Percentiles rank a stretch among this genome's conserved stretches.
phyloP scores from a whole-genome alignment of 2,797 vertebrate species.

The Danio choprae region DNA sequence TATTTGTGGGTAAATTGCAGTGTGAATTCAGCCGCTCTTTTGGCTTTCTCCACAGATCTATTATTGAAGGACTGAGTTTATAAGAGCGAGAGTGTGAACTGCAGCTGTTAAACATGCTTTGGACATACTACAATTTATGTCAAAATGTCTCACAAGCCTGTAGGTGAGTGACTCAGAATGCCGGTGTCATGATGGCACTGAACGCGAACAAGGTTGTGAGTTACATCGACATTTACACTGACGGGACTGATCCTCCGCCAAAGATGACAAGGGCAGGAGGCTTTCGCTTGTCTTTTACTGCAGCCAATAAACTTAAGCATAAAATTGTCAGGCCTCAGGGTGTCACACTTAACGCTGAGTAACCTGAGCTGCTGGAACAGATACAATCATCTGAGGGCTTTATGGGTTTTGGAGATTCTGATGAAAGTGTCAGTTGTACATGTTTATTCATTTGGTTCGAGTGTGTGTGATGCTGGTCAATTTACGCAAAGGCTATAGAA shows the following conservation, averaged over 20 bases:
- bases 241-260: neutral
- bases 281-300: conserved; percentile 54
- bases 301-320: conserved; percentile 48
- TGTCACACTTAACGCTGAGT: conserved; percentile 26
- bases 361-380: conserved; percentile 16
- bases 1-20: conserved; percentile 17
- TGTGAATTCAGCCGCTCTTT: conserved; percentile 11
- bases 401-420: neutral
- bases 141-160: no score
- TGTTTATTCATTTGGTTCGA: neutral
- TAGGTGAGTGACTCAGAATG: neutral
- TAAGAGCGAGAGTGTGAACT: neutral
- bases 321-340: conserved; percentile 51
- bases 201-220: conserved; percentile 31
- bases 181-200: conserved; percentile 19
- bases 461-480: neutral
- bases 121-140: neutral
- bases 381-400: conserved; percentile 26
- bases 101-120: neutral
- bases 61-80: neutral
- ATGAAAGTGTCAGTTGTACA: neutral
- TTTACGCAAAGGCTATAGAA: no score
- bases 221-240: conserved; percentile 47
- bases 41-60: conserved; percentile 3
- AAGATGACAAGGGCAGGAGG: conserved; percentile 53